Percentiles rank a stretch among this genome's conserved stretches.
Evolutionary conservation across 2,888 invertebrate genomes (phyloP).

Genomic region (Panzeria rudis): DNA sequence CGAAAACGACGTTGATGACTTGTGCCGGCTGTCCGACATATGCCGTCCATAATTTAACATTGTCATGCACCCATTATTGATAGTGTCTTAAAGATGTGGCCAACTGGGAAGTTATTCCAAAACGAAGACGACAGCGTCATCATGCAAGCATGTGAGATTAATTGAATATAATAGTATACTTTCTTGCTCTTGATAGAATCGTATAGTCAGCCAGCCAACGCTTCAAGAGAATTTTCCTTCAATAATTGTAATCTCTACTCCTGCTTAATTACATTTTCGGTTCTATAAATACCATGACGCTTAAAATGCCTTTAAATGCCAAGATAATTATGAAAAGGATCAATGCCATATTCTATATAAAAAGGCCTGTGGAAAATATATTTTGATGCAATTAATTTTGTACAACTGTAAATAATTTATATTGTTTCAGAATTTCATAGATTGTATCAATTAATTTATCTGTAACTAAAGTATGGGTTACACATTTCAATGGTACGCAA

Average conservation of each 20-base stretch:
- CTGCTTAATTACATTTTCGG: slow-evolving; percentile 6
- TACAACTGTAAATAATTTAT: slow-evolving; percentile 2
- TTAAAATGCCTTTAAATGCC: not conserved
- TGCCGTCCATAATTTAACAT: too few species aligned
- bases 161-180: slow-evolving; percentile 43
- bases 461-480: not conserved
- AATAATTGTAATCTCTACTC: slow-evolving; percentile 16
- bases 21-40: too few species aligned
- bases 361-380: not conserved
- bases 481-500: slow-evolving; percentile 3
- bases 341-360: not conserved
- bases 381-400: not conserved
- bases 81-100: too few species aligned
- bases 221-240: slow-evolving; percentile 15
- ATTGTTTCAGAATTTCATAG: not conserved
- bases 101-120: not conserved
- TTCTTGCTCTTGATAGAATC: slow-evolving; percentile 44
- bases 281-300: not conserved
- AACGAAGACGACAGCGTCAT: not conserved
- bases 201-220: slow-evolving; percentile 27
- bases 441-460: not conserved
- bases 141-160: slow-evolving; percentile 5
- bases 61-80: too few species aligned
- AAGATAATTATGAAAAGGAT: not conserved
- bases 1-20: too few species aligned